A percentile compares a stretch with the other conserved stretches of the same genome.
These are phyloP conservation scores for Neodiprion virginianus DNA, from an alignment of 1,140 invertebrate genomes.

Conservation along the genomic window DNA sequence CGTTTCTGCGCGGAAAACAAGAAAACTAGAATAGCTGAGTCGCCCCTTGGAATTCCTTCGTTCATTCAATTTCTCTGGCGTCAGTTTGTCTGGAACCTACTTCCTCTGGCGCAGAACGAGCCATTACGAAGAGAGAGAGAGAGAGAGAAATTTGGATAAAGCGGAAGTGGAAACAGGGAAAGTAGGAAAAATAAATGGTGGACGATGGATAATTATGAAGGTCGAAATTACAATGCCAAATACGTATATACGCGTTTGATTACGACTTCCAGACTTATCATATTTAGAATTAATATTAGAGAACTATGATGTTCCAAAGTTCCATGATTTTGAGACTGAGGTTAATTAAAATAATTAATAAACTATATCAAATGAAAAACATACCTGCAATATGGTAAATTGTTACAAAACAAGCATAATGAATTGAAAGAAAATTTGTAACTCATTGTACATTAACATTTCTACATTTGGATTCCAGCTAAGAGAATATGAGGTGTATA, in stretches of 20 bases:
- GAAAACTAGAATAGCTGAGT: neutral
- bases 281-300: too few species aligned
- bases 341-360: neutral
- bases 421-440: neutral
- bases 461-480: too few species aligned
- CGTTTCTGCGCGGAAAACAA: neutral
- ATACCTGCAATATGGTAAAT: constrained; percentile 47
- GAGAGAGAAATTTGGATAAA: neutral
- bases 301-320: too few species aligned
- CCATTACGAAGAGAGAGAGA: neutral
- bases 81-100: neutral
- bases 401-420: constrained; percentile 40
- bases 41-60: neutral
- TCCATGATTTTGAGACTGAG: too few species aligned
- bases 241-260: neutral
- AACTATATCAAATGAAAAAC: constrained; percentile 49
- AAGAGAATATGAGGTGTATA: too few species aligned
- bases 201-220: neutral
- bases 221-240: neutral
- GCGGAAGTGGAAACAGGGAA: neutral
- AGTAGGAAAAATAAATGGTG: neutral
- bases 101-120: neutral
- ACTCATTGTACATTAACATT: neutral
- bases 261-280: too few species aligned
- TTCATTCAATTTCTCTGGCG: constrained; percentile 2